phyloP scores from a whole-genome alignment of 2,113 vertebrate species.

The Canis aureus region DNA sequence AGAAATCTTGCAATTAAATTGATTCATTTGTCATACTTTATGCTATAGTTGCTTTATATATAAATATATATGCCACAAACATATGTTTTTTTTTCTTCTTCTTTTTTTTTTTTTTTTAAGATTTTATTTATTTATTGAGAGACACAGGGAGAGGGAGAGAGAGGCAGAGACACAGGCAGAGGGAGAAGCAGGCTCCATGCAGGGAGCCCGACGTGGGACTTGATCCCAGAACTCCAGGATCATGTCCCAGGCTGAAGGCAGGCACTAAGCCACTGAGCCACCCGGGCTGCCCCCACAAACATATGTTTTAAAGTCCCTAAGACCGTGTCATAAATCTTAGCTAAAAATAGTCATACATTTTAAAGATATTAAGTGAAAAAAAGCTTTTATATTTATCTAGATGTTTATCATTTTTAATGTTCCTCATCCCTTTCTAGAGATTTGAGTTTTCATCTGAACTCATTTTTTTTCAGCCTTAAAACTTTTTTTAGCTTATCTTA shows the following conservation, averaged over 20 bases:
- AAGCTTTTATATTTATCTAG: constrained; percentile 18
- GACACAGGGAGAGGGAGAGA: too few species aligned
- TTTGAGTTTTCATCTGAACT: constrained; percentile 7
- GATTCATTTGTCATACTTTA: background rate
- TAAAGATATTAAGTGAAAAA: constrained; percentile 35
- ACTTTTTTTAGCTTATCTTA: background rate
- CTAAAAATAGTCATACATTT: background rate
- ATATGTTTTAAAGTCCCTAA: background rate
- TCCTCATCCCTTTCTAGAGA: constrained; percentile 28
- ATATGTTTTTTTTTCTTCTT: background rate
- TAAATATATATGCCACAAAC: background rate
- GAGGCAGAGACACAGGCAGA: too few species aligned
- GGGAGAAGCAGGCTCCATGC: too few species aligned
- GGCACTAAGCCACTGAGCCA: too few species aligned
- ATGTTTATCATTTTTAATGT: background rate
- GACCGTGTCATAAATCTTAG: background rate
- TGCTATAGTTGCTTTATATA: background rate
- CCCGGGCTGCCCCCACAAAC: background rate
- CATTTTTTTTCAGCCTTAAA: background rate
- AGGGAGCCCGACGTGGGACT: too few species aligned
- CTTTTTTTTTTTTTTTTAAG: too few species aligned
- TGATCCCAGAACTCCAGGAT: too few species aligned
- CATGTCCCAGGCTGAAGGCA: too few species aligned
- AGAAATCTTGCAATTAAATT: constrained; percentile 17
- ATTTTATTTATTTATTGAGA: too few species aligned